Base-by-base conservation (phyloP, 2,797 vertebrate species). In the Manis pentadactyla region DNA sequence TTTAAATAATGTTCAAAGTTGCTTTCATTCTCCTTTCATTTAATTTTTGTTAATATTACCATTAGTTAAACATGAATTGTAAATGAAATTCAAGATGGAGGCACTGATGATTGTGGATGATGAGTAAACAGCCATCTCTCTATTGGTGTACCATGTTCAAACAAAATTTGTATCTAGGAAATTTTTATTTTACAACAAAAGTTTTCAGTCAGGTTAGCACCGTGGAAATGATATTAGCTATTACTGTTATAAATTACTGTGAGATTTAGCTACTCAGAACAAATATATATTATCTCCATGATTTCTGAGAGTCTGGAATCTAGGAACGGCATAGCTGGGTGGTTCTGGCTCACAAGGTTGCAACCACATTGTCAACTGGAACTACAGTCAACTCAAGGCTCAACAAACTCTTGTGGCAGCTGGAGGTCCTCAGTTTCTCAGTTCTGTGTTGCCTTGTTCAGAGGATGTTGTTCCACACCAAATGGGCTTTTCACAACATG, bases 1-100 rank as follows among this genome's bases (percentile, higher is more conserved):
- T n/a, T 96, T 78, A 84, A 85, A 25, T 31, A 63, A 73, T 64
- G 18, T 51, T n/a, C 13, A 92, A 64, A 95, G 11, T 49, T 93
- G 21, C 18, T n/a, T 93, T 55, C 34, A 37, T 57, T 61, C 27
- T 42, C 17, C 2, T 78, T 66, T 34, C 46, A 78, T 90, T 68
- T 51, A 53, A 73, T 34, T 84, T 92, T 85, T 68, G 19, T 90
- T 18, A 78, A 39, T 51, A 53, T 39, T 71, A 37, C 21, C n/a
- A 93, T 29, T 23, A 53, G 29, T 25, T 87, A 87, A 75, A 69
- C 59, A 14, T 15, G 9, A 71, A 81, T 39, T 49, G 1, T 57
- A 78, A 81, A 46, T 83, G 53, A 46, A 81, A 66, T 88, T 83
- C n/a, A 86, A 4, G 4, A 37, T 27, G 11, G 5, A 89, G 17